phyloP scores from a whole-genome alignment of 1,140 invertebrate genomes.

The Monomorium pharaonis region DNA sequence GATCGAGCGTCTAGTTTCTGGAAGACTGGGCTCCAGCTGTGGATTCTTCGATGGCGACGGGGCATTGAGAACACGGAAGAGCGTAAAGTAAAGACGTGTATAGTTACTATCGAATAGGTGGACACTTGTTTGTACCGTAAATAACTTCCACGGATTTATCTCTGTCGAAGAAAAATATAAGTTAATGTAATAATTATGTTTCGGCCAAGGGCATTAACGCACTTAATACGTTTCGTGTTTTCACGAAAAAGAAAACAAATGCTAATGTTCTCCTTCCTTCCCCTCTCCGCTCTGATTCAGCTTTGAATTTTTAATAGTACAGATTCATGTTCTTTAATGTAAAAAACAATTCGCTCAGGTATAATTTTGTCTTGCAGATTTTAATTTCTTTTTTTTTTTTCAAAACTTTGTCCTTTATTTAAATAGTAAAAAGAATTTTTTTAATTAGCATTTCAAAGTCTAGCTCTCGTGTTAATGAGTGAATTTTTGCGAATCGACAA shows the following conservation, averaged over 20 bases:
- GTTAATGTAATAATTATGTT: neutral
- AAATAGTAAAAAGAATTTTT: no score
- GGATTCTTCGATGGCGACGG: slow-evolving; percentile 12
- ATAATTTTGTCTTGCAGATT: no score
- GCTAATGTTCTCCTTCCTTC: neutral
- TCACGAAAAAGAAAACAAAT: neutral
- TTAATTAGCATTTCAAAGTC: no score
- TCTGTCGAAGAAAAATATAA: neutral
- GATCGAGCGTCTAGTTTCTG: slow-evolving; percentile 55
- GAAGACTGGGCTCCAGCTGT: slow-evolving; percentile 40
- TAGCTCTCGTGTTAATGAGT: no score
- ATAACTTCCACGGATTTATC: neutral
- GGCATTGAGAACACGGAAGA: neutral
- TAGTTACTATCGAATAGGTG: neutral
- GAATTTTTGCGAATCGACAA: no score
- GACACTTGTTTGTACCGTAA: neutral
- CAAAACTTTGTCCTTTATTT: no score
- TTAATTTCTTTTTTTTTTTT: no score
- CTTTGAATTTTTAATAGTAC: neutral
- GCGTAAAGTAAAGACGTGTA: neutral
- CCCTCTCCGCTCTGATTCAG: neutral
- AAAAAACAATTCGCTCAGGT: no score
- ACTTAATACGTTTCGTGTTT: neutral
- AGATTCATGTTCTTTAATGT: no score
- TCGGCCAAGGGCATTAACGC: neutral